Percentiles rank a stretch among this genome's conserved stretches.
These are phyloP conservation scores for Chaetura pelagica DNA, from an alignment of 2,113 vertebrate species.

Conservation along the genomic window DNA sequence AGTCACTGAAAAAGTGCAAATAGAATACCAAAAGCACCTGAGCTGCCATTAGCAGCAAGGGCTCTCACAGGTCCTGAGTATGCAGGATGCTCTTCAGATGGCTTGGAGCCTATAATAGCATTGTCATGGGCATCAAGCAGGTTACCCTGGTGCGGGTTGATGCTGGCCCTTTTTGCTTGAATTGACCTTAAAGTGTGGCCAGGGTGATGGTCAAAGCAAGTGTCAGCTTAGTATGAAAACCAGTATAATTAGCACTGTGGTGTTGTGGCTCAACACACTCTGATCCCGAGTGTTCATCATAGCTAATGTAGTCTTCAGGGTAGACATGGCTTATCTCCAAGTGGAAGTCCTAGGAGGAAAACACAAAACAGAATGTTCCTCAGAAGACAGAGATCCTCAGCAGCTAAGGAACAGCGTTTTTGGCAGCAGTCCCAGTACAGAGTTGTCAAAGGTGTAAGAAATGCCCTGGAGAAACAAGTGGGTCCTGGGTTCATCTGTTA, in stretches of 20 bases:
- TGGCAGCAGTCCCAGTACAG: background rate
- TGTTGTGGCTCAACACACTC: background rate
- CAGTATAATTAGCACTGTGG: background rate
- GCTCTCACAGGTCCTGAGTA: background rate
- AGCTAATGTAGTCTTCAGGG: background rate
- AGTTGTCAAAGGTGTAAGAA: background rate
- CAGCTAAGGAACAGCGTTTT: background rate
- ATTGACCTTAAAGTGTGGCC: fast-evolving
- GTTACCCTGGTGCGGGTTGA: background rate
- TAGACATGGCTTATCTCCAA: background rate
- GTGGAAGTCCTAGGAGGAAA: background rate
- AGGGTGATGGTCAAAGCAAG: background rate
- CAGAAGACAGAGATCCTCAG: background rate
- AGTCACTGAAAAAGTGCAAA: background rate
- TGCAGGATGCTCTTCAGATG: background rate
- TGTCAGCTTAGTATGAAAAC: background rate
- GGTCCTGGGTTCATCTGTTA: background rate
- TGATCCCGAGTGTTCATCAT: background rate
- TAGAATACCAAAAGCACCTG: background rate
- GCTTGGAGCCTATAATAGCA: background rate
- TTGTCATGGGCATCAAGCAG: background rate
- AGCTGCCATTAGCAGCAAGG: background rate
- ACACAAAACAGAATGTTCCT: background rate
- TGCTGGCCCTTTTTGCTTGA: background rate
- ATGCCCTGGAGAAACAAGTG: background rate